A percentile compares a stretch with the other conserved stretches of the same genome.
Evolutionary conservation across 2,797 vertebrate species (phyloP).

Genomic region (Brotula barbata): DNA sequence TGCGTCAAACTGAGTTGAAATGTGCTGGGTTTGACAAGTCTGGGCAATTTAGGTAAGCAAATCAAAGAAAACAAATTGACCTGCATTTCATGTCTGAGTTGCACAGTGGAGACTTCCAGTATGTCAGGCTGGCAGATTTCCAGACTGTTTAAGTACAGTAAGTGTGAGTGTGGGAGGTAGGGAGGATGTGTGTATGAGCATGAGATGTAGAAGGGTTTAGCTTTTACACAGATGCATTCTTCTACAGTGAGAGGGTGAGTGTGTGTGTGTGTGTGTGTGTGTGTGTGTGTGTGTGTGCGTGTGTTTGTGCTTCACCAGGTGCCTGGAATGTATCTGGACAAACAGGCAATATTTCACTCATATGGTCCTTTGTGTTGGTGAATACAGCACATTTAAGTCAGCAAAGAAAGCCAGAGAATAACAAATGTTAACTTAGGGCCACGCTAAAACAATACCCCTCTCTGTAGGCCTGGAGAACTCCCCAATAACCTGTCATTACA

Average conservation of each 20-base stretch:
- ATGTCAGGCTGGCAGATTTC: constrained; percentile 26
- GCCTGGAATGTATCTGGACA: constrained; percentile 63
- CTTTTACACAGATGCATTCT: constrained; percentile 46
- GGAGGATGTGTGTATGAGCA: constrained; percentile 22
- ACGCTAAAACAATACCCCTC: constrained; percentile 59
- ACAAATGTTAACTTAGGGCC: constrained; percentile 64
- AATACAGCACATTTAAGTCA: constrained; percentile 57
- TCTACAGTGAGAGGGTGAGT: constrained; percentile 23
- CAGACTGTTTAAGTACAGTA: constrained; percentile 36
- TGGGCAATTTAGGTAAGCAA: constrained; percentile 35
- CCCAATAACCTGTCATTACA: constrained; percentile 52
- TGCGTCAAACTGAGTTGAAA: constrained; percentile 12
- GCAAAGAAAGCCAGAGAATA: constrained; percentile 52
- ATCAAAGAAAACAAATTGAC: constrained; percentile 9
- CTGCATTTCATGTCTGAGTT: constrained; percentile 23
- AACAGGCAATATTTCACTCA: constrained; percentile 68
- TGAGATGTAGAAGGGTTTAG: constrained; percentile 22
- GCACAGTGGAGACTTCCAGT: constrained; percentile 38
- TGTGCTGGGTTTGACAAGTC: constrained; percentile 40
- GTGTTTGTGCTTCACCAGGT: constrained; percentile 55
- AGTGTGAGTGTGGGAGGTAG: constrained; percentile 23
- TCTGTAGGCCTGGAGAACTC: constrained; percentile 53
- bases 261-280: too few relatives aligned
- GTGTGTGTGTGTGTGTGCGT: background rate
- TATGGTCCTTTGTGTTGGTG: constrained; percentile 56